Conservation (phyloP, 2,113 vertebrate genomes). For the Galeopterus variegatus region DNA sequence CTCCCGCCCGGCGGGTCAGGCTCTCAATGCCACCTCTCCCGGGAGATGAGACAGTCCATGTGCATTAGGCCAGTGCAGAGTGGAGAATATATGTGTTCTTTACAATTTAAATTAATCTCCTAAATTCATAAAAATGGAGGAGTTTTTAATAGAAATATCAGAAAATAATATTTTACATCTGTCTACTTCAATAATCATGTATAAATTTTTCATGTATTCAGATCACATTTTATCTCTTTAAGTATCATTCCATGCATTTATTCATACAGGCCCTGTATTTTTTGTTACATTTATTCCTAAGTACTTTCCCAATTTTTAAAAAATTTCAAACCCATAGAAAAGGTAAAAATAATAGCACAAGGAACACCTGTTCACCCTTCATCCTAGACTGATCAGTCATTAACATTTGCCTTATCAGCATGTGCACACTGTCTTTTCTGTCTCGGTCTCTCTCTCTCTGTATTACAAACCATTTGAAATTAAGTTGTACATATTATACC, state of each 20-base stretch:
- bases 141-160: neutral
- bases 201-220: neutral
- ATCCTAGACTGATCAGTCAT: neutral
- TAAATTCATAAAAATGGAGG: neutral
- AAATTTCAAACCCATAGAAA: neutral
- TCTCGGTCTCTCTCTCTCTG: neutral
- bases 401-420: neutral
- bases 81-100: neutral
- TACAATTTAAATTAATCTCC: neutral
- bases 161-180: neutral
- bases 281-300: neutral
- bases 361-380: neutral
- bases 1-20: too few relatives aligned
- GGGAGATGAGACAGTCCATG: neutral
- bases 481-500: neutral
- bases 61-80: neutral
- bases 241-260: conserved; percentile 1
- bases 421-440: neutral
- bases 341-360: neutral
- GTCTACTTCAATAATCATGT: neutral
- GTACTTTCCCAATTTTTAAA: neutral
- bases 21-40: too few relatives aligned
- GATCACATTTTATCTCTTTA: neutral
- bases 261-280: neutral
- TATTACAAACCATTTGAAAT: neutral